phyloP scores from a whole-genome alignment of 2,888 invertebrate species.

The Hydroisotoma schaefferi region DNA sequence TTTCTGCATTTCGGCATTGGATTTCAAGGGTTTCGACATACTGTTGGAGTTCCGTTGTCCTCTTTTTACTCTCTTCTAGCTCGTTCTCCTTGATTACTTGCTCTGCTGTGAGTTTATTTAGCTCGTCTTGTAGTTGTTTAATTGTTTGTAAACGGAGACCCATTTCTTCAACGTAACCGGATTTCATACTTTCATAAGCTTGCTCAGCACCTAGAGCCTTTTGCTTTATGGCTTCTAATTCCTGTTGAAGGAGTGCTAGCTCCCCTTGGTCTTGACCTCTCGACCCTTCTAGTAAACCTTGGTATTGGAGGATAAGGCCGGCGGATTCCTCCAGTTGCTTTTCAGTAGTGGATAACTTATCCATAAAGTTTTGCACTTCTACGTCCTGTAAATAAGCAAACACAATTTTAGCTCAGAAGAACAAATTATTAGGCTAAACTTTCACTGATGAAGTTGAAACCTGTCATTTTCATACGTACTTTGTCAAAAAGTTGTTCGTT shows the following conservation, averaged over 20 bases:
- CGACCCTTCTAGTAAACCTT: background rate
- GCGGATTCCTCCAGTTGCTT: conserved; percentile 12
- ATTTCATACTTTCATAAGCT: conserved; percentile 4
- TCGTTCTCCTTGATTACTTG: background rate
- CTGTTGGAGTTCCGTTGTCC: background rate
- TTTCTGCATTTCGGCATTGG: background rate
- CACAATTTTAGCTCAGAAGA: too few relatives aligned
- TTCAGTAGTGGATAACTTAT: conserved; percentile 12
- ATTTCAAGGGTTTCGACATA: background rate
- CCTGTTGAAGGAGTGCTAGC: conserved; percentile 1
- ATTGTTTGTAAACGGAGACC: background rate
- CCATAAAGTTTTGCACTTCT: background rate
- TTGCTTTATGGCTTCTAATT: conserved; percentile 3
- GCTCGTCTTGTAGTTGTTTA: background rate
- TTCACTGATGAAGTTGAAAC: too few relatives aligned
- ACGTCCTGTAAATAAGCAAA: background rate
- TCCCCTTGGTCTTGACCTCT: background rate
- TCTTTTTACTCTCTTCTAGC: background rate
- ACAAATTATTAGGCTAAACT: too few relatives aligned
- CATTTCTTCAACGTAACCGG: background rate
- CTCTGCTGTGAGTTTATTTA: background rate
- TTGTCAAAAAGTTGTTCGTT: too few relatives aligned
- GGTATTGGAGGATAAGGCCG: background rate
- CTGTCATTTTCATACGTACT: too few relatives aligned
- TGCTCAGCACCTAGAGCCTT: conserved; percentile 3